phyloP scores from a whole-genome alignment of 2,113 vertebrate genomes.

The Arothron firmamentum region DNA sequence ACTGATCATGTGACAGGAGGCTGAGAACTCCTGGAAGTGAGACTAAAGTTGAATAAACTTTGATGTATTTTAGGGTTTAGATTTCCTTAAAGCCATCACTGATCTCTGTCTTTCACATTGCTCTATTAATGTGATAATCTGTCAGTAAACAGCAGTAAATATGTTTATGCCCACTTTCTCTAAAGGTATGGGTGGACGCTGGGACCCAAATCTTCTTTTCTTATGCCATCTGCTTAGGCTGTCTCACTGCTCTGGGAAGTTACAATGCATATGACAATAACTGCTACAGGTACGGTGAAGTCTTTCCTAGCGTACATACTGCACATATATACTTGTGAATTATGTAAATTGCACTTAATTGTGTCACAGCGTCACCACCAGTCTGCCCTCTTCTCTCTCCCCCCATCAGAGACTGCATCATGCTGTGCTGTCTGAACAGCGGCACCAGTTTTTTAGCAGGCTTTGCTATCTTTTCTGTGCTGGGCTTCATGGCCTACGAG shows the following conservation, averaged over 20 bases:
- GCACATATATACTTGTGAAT: no score
- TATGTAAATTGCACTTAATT: no score
- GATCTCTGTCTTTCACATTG: not conserved
- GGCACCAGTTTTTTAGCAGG: conserved; percentile 97
- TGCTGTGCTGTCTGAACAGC: conserved; percentile 97
- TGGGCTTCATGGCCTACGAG: conserved; percentile 98
- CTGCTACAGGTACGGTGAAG: conserved; percentile 90
- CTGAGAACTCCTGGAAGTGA: no score
- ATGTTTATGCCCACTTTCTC: conserved; percentile 9
- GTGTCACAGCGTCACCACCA: conserved; percentile 5
- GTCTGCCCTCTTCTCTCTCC: not conserved
- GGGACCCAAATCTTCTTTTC: conserved; percentile 99
- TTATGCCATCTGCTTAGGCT: conserved; percentile 96
- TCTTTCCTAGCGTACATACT: not conserved
- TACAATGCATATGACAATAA: conserved; percentile 98
- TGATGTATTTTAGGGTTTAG: no score
- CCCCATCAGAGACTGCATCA: conserved; percentile 87
- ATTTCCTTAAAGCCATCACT: no score
- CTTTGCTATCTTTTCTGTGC: conserved; percentile 97
- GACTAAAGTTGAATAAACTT: no score
- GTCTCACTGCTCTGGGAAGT: conserved; percentile 93
- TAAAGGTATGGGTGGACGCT: conserved; percentile 96
- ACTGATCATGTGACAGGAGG: no score
- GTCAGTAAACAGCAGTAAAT: not conserved
- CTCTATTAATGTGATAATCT: not conserved